Base-by-base conservation (phyloP, 2,888 invertebrate genomes). In the Choreutis nemorana region DNA sequence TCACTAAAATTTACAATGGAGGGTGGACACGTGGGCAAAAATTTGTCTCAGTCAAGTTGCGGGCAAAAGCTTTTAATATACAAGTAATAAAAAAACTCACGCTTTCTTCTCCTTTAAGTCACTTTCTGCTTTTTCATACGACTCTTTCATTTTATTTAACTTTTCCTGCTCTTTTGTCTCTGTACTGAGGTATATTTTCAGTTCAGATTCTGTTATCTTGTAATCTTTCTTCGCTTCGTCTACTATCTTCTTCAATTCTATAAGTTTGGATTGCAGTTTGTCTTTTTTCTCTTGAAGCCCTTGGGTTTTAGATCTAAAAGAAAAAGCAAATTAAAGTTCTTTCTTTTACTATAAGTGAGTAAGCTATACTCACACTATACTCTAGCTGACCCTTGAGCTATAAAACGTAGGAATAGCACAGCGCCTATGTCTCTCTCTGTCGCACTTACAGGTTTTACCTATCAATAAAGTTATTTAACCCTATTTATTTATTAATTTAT, bases 111-210 rank as follows among this genome's bases (percentile, higher is more conserved):
- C 62, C 4, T 75, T 60, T 25, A 89, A 62, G 41, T 87, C 83
- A 2, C 39, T 41, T 1, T 53, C 46, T 8, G 80, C 62, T 5
- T 68, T 65, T 2, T 78, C 79, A 20, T 72, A 59, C 0, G 72
- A 64, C n/a, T 67, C 70, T 30, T 77, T 72, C 21, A 89, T 57
- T 23, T 84, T 82, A 26, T 83, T 75, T 23, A 91, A 55, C 42
- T 87, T 87, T 8, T 75, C 73, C n/a, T 77, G 81, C 49, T 90
- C 90, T 1, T 57, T 65, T 7, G 59, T 48, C 63, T 87, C 83
- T 35, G 82, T 81, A 61, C 86, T 77, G 50, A 89, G 60, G 37
- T 89, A 91, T 27, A 94, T 81, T 53, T 91, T 89, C 7, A 95
- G 66, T 56, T 94, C 89, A 0, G 90, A 89, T 52, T 93, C 87